These are phyloP conservation scores for Teleopsis dalmanni DNA, from an alignment of 1,140 invertebrate species.

Conservation along the genomic window DNA sequence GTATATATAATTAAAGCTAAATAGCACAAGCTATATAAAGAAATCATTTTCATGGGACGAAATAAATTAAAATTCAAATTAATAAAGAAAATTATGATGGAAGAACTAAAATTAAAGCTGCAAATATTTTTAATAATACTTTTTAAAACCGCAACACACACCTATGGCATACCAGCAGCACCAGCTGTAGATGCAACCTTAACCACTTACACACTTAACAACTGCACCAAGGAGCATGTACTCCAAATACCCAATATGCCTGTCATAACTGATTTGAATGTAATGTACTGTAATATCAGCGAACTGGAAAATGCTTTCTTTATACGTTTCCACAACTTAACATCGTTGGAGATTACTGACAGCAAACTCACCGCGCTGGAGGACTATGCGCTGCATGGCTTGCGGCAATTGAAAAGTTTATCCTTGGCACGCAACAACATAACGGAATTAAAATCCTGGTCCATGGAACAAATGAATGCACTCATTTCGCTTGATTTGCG, in stretches of 20 bases:
- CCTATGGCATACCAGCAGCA: too few relatives aligned
- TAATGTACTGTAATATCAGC: constrained; percentile 26
- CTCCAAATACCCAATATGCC: constrained; percentile 4
- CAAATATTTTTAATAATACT: too few relatives aligned
- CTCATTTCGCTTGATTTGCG: constrained; percentile 26
- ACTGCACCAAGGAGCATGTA: constrained; percentile 10
- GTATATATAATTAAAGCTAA: too few relatives aligned
- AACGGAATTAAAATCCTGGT: constrained; percentile 24
- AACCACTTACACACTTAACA: neutral
- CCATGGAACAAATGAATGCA: constrained; percentile 21
- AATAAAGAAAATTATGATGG: too few relatives aligned
- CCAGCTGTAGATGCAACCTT: too few relatives aligned
- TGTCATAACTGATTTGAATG: constrained; percentile 14
- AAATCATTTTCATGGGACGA: too few relatives aligned
- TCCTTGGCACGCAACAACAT: constrained; percentile 30
- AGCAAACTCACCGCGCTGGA: constrained; percentile 18
- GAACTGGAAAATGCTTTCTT: constrained; percentile 28
- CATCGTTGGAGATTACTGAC: constrained; percentile 22
- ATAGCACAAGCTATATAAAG: too few relatives aligned
- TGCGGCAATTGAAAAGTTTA: constrained; percentile 21
- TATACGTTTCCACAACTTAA: constrained; percentile 20
- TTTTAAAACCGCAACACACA: too few relatives aligned
- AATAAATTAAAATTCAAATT: too few relatives aligned
- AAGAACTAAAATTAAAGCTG: too few relatives aligned
- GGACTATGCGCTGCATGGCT: constrained; percentile 26